Base-by-base conservation (phyloP, 2,888 invertebrate genomes). In the Hesperia comma region DNA sequence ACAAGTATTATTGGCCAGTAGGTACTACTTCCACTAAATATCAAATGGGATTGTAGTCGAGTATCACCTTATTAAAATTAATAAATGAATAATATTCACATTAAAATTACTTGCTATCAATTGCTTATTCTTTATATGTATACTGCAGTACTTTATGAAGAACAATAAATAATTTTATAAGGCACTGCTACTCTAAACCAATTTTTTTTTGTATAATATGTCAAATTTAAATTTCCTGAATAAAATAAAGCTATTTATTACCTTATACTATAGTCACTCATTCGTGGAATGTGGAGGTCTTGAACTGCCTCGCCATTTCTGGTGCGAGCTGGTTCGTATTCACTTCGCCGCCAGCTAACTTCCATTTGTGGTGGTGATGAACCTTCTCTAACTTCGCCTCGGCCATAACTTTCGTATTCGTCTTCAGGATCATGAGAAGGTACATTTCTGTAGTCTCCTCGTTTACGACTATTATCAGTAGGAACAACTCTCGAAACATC, bases 361-460 rank as follows among this genome's bases (percentile, higher is more conserved):
- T 85, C 85, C 26, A 81, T 72, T 6, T 87, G 80, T n/a, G 90
- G 85, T 26, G 87, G 82, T 68, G 84, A 79, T 0, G 85, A 79
- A 40, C 85, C 82, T 54, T 83, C 83, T 26, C 86, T 77, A 26
- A 76, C 68, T 61, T 83, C 79, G 73, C 90, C 78, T 81, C 93
- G 77, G 76, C 77, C 78, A 69, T 92, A 89, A 6, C 86, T 85
- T 67, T 90, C 91, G 58, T 92, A 93, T 62, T 95, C 95, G 57
- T 94, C 95, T 74, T 95, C 95, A 0, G 94, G 94, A 71, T 95
- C 95, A 76, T 95, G 95, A 37, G 94, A 94, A 51, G 96, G 95
- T 71, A 96, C 95, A 76, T 96, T 95, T 74, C 95, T 93, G 80
- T 96, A 96, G 77, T 96, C 95, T 49, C 96, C 95, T 72, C 95